These are phyloP conservation scores for Catocala nupta DNA, from an alignment of 2,888 invertebrate genomes.

Conservation along the genomic window DNA sequence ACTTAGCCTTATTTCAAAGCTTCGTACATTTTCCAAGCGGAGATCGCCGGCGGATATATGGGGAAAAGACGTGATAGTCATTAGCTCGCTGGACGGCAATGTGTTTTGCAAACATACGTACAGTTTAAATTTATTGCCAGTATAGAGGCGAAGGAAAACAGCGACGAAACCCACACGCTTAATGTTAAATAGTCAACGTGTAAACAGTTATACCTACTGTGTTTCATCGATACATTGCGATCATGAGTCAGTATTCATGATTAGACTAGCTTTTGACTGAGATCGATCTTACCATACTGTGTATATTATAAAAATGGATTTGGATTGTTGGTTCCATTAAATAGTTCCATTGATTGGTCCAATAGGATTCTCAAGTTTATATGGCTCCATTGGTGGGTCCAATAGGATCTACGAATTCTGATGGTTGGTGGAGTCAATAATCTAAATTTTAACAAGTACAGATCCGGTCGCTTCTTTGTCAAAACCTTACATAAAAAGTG, in stretches of 20 bases:
- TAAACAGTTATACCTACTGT: slow-evolving; percentile 12
- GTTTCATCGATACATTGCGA: not conserved
- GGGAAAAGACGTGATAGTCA: slow-evolving; percentile 29
- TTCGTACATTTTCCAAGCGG: slow-evolving; percentile 12
- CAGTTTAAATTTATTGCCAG: slow-evolving; percentile 38
- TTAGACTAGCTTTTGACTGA: not conserved
- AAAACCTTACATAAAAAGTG: too few relatives aligned
- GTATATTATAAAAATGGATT: too few relatives aligned
- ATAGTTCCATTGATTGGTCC: too few relatives aligned
- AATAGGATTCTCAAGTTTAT: too few relatives aligned
- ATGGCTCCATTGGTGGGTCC: too few relatives aligned
- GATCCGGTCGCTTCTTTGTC: too few relatives aligned
- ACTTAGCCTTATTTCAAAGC: slow-evolving; percentile 28
- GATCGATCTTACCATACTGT: too few relatives aligned
- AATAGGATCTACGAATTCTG: too few relatives aligned
- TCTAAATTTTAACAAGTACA: too few relatives aligned
- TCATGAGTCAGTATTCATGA: slow-evolving; percentile 2
- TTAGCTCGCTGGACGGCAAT: slow-evolving; percentile 26
- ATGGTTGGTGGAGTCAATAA: too few relatives aligned
- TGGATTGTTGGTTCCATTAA: too few relatives aligned
- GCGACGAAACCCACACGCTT: slow-evolving; percentile 30
- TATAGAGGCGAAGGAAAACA: slow-evolving; percentile 17
- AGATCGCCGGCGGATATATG: slow-evolving; percentile 27
- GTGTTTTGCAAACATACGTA: slow-evolving; percentile 28
- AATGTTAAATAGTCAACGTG: slow-evolving; percentile 29